Evolutionary conservation across 2,113 vertebrate genomes (phyloP), one percentile per base, ranked within the genome.

Genomic region (Artemisiospiza belli): DNA sequence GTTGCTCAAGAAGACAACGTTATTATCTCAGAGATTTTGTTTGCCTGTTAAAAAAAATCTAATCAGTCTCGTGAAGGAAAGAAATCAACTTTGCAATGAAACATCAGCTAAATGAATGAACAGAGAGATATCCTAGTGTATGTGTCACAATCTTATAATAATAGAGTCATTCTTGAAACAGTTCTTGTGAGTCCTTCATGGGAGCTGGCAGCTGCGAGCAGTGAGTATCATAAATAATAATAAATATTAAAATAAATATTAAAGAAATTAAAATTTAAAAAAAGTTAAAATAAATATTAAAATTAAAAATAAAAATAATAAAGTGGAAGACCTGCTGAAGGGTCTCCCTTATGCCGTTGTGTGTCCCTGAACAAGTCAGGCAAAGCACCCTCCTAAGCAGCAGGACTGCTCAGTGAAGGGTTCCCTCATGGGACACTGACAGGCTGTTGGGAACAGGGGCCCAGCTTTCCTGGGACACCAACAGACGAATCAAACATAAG

Each of bases 381-480:
- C 14, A 33, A 22, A 11, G 9, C 44, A 9, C 5, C 27, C 18
- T 35, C 16, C 0, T 0, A 14, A 1, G 4, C 25, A 43, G 16
- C 44, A 86, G 37, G 35, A 25, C 13, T 67, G 51, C 20, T 51
- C 70, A 31, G 21, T 2, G 51, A 85, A 20, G 20, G 10, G 3
- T 3, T 4, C 8, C 18, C 2, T 23, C 11, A 58, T 0, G 3
- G 12, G 16, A 67, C 20, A 17, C 24, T 21, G 35, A 6, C 43
- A 43, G 37, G 12, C 12, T 25, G 19, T 3, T 46, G 27, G 47
- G 44, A 7, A 44, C 11, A 6, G 44, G 13, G 1, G 15, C 11
- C 43, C 3, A 0, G 21, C 25, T 59, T 31, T 59, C 25, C 52
- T 37, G 54, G 17, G 7, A 12, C 54, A 25, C 17, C 0, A 2